phyloP scores from a whole-genome alignment of 2,888 invertebrate genomes.

The Conus canariensis region DNA sequence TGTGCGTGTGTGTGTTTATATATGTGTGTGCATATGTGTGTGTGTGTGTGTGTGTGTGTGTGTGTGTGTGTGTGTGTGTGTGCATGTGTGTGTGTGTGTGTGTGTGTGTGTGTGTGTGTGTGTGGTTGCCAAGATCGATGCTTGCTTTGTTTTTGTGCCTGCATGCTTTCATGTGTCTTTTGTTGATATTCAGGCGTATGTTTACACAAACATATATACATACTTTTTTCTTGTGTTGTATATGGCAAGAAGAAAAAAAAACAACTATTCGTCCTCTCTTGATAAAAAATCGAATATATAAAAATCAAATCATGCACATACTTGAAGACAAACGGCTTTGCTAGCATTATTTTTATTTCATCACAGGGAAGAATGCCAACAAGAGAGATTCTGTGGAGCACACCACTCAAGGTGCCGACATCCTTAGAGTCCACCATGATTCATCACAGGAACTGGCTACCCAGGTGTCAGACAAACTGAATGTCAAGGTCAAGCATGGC shows the following conservation, averaged over 20 bases:
- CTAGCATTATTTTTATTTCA: neutral
- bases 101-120: too few relatives aligned
- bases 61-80: neutral
- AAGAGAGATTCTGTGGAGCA: neutral
- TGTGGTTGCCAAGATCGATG: too few relatives aligned
- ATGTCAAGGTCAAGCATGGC: slow-evolving; percentile 31
- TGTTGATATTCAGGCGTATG: too few relatives aligned
- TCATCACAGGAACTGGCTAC: neutral
- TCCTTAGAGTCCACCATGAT: slow-evolving; percentile 9
- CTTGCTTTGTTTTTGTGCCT: too few relatives aligned
- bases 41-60: too few relatives aligned
- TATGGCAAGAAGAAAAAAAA: neutral
- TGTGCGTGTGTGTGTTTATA: too few relatives aligned
- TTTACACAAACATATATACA: too few relatives aligned
- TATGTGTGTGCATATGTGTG: too few relatives aligned
- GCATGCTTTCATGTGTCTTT: too few relatives aligned
- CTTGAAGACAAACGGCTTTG: neutral
- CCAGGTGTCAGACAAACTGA: slow-evolving; percentile 20
- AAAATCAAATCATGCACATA: neutral
- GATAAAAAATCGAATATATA: neutral
- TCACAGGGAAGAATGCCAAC: neutral
- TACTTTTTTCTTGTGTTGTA: neutral
- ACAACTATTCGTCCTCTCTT: neutral
- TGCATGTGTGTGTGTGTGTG: too few relatives aligned
- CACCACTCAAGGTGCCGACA: neutral